phyloP scores from a whole-genome alignment of 2,797 vertebrate species.

The Sarcophilus harrisii region DNA sequence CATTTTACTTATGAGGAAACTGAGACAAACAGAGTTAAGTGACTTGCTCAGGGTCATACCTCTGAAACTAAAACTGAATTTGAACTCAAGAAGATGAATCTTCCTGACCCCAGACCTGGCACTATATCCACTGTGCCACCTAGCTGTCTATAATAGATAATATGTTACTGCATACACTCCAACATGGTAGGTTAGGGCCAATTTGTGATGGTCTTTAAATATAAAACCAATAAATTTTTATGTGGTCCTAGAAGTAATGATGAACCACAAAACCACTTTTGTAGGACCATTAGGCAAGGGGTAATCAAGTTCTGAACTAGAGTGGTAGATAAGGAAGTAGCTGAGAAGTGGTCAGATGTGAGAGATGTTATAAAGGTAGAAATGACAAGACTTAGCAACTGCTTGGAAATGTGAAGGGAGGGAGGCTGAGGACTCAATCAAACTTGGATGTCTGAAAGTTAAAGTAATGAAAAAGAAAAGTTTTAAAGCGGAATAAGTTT shows the following conservation, averaged over 20 bases:
- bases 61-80: background rate
- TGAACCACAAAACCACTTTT: background rate
- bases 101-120: background rate
- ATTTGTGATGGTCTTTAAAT: background rate
- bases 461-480: background rate
- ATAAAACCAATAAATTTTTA: background rate
- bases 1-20: background rate
- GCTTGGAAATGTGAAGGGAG: background rate
- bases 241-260: background rate
- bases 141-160: background rate
- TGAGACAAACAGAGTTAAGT: background rate
- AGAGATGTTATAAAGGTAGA: background rate
- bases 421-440: background rate
- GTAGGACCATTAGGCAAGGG: background rate
- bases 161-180: background rate
- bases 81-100: background rate
- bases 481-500: background rate
- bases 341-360: background rate
- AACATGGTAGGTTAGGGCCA: background rate
- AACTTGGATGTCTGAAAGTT: background rate
- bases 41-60: background rate
- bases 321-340: background rate
- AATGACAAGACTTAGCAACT: background rate
- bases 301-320: background rate
- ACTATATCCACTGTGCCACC: background rate